Evolutionary conservation across 1,140 invertebrate genomes (phyloP).

Genomic region (Lethrus apterus): DNA sequence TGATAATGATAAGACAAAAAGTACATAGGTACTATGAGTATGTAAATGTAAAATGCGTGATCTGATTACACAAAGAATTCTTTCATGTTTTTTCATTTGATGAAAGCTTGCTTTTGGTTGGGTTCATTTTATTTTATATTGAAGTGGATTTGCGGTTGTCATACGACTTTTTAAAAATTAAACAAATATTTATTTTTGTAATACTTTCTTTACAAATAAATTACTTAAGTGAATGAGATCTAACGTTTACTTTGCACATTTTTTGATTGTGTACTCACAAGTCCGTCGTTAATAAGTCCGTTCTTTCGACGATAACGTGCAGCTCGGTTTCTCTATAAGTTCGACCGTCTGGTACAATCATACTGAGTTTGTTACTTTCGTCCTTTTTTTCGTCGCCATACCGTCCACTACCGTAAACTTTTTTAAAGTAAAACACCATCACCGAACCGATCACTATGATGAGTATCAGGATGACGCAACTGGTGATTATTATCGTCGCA

Average conservation of each 20-base stretch:
- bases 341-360: constrained; percentile 70
- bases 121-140: no score
- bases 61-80: no score
- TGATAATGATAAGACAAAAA: no score
- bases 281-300: constrained; percentile 69
- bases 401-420: constrained; percentile 29
- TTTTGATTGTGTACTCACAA: constrained; percentile 45
- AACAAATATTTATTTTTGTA: not conserved
- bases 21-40: no score
- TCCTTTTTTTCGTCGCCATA: constrained; percentile 44
- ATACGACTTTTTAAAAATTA: not conserved
- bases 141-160: no score
- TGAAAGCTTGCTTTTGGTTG: no score
- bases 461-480: constrained; percentile 24
- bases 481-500: constrained; percentile 29
- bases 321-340: constrained; percentile 78
- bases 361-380: constrained; percentile 39
- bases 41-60: no score
- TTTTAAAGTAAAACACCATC: constrained; percentile 30
- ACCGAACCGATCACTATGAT: constrained; percentile 24
- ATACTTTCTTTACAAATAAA: no score
- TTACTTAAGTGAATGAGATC: no score
- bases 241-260: no score
- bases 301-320: constrained; percentile 73
- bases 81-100: no score